These are phyloP conservation scores for Limanda limanda DNA, from an alignment of 2,113 vertebrate genomes.

Conservation along the genomic window DNA sequence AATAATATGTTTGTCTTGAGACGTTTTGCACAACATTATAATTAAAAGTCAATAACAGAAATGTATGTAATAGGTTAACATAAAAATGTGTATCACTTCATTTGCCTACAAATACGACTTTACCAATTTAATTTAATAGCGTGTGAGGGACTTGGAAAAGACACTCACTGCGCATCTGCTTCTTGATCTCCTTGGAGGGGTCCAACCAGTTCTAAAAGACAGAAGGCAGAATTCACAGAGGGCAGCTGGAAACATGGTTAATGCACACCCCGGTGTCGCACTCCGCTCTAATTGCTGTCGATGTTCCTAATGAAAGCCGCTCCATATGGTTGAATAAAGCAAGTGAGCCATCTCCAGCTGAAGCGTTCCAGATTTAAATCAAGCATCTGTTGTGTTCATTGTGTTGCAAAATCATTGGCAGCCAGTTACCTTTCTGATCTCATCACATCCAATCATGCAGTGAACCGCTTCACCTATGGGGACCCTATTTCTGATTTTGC, in stretches of 20 bases:
- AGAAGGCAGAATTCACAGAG: constrained; percentile 66
- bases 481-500: constrained; percentile 10
- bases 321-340: constrained; percentile 70
- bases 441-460: constrained; percentile 20
- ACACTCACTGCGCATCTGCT: constrained; percentile 97
- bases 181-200: constrained; percentile 99
- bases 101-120: constrained; percentile 8
- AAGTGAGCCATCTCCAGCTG: constrained; percentile 40
- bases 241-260: constrained; percentile 34
- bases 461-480: constrained; percentile 23
- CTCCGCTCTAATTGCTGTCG: constrained; percentile 61
- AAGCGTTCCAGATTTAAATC: constrained; percentile 52
- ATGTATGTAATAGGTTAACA: not conserved
- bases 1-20: not conserved
- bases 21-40: not conserved
- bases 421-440: constrained; percentile 19
- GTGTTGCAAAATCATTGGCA: constrained; percentile 34
- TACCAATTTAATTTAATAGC: not conserved
- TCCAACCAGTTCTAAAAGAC: constrained; percentile 94
- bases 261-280: constrained; percentile 48
- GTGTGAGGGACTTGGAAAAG: constrained; percentile 19
- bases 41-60: constrained; percentile 3
- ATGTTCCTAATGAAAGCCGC: constrained; percentile 65
- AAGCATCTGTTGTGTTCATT: constrained; percentile 54
- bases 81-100: not conserved